Evolutionary conservation across 1,140 invertebrate genomes (phyloP).

Genomic region (Trachymyrmex septentrionalis): DNA sequence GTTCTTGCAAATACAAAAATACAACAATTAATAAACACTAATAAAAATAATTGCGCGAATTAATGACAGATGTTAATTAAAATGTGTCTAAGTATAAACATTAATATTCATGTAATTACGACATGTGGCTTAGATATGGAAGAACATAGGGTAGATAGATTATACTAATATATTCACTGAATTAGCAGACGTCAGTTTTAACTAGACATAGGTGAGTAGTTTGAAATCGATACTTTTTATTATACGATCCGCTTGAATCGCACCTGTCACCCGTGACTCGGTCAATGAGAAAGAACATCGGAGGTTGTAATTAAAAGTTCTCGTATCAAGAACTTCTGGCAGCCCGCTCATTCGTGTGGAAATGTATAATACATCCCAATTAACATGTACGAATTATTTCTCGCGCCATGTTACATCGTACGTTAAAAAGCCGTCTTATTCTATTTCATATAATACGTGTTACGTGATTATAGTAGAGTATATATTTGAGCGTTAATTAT

Average conservation of each 20-base stretch:
- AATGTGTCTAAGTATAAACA: neutral
- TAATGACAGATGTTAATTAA: conserved; percentile 49
- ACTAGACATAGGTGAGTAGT: conserved; percentile 41
- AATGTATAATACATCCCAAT: neutral
- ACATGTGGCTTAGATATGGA: conserved; percentile 25
- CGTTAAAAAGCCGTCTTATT: neutral
- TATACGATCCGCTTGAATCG: conserved; percentile 55
- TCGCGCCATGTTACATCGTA: neutral
- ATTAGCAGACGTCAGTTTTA: conserved; percentile 55
- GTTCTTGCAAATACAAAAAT: neutral
- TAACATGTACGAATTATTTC: neutral
- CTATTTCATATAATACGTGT: neutral
- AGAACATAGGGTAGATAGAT: conserved; percentile 18
- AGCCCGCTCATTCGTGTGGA: neutral
- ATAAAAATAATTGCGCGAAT: conserved; percentile 4
- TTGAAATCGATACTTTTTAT: conserved; percentile 26
- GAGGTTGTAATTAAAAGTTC: conserved; percentile 58
- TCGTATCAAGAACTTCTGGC: conserved; percentile 56
- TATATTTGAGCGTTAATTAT: neutral
- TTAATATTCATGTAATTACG: conserved; percentile 56
- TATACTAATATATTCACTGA: conserved; percentile 49
- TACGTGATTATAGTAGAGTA: neutral
- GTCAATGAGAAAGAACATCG: conserved; percentile 58
- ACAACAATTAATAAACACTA: neutral
- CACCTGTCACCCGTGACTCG: conserved; percentile 51